Conservation (phyloP, 2,888 invertebrate genomes). For the Alitta virens region DNA sequence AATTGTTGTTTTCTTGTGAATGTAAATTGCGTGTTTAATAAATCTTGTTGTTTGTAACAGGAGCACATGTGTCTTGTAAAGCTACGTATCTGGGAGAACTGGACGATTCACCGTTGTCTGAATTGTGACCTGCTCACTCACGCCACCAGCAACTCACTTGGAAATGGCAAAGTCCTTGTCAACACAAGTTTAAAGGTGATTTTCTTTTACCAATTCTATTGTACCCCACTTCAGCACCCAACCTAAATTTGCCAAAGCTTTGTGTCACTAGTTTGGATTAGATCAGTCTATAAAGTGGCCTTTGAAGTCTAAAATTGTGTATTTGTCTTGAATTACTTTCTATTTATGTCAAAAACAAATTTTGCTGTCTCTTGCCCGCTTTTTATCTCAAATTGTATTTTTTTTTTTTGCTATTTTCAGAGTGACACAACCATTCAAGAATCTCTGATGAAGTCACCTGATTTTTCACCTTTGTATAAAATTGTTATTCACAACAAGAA, state of each 20-base stretch:
- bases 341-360: too few species aligned
- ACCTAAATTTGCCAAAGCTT: too few species aligned
- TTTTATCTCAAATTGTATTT: not conserved
- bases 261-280: too few species aligned
- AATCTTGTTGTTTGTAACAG: slow-evolving; percentile 22
- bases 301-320: not conserved
- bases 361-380: too few species aligned
- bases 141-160: slow-evolving; percentile 21
- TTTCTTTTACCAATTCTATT: too few species aligned
- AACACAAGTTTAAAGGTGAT: slow-evolving; percentile 21
- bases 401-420: slow-evolving; percentile 25
- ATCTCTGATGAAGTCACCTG: slow-evolving; percentile 25
- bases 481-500: slow-evolving; percentile 64
- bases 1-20: too few species aligned
- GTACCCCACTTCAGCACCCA: too few species aligned
- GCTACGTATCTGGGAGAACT: slow-evolving; percentile 31
- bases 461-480: slow-evolving; percentile 72
- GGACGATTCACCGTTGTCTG: slow-evolving; percentile 35
- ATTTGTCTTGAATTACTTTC: too few species aligned
- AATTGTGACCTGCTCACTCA: slow-evolving; percentile 39
- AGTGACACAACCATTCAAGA: slow-evolving; percentile 33
- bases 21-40: too few species aligned
- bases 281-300: not conserved
- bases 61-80: slow-evolving; percentile 37
- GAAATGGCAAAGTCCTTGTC: slow-evolving; percentile 17